Percentiles rank a stretch among this genome's conserved stretches.
phyloP scores from a whole-genome alignment of 1,140 invertebrate genomes.

The Trinorchestia longiramus region DNA sequence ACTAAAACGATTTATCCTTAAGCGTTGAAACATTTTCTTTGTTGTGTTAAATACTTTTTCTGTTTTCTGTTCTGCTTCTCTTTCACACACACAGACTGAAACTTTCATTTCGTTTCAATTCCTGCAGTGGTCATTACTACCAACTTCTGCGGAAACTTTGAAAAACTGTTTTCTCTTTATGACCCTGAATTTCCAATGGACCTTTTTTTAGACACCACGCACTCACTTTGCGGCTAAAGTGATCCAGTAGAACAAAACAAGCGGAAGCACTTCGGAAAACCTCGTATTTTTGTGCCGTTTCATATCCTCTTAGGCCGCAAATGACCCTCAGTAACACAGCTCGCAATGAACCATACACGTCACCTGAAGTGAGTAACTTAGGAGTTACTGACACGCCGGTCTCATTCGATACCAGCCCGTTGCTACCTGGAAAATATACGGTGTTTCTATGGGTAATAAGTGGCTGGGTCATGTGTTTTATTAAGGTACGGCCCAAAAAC shows the following conservation, averaged over 20 bases:
- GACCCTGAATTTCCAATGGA: background rate
- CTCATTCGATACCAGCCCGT: background rate
- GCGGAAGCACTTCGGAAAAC: background rate
- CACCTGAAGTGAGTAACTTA: background rate
- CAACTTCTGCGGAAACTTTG: background rate
- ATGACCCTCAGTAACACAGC: conserved; percentile 6
- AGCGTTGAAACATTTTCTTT: background rate
- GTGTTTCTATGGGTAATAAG: background rate
- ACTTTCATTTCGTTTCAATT: conserved; percentile 2
- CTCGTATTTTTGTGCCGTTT: background rate
- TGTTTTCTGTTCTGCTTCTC: background rate
- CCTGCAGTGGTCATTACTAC: background rate
- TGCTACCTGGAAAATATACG: background rate
- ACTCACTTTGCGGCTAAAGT: background rate
- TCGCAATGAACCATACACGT: background rate
- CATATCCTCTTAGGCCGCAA: conserved; percentile 6
- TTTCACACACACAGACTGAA: background rate
- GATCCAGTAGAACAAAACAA: background rate
- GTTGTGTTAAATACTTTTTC: background rate
- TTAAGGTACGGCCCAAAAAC: background rate
- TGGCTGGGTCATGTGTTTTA: background rate
- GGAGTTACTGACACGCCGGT: background rate
- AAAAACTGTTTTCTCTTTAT: background rate
- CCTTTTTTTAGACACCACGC: background rate
- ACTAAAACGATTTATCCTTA: background rate